These are phyloP conservation scores for Meloidogyne hapla DNA, from an alignment of 1,140 invertebrate genomes.

Conservation along the genomic window DNA sequence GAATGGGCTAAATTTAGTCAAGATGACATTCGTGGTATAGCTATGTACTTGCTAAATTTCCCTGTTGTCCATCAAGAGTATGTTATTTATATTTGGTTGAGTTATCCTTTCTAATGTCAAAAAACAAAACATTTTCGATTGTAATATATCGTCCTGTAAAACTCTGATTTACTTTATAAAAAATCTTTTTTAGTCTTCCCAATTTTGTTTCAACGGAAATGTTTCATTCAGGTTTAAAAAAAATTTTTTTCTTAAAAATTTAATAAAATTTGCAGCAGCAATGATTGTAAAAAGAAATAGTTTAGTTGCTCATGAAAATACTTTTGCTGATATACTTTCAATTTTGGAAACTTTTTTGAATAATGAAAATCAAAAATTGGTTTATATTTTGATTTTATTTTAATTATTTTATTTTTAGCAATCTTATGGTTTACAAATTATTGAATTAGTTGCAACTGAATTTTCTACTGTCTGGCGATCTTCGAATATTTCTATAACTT, in stretches of 20 bases:
- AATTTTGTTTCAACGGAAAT: constrained; percentile 35
- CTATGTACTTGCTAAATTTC: constrained; percentile 30
- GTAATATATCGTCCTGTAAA: neutral
- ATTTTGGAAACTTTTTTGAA: constrained; percentile 21
- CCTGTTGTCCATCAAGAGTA: constrained; percentile 28
- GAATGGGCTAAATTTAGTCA: constrained; percentile 24
- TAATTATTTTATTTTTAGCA: constrained; percentile 22
- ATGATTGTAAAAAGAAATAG: constrained; percentile 25
- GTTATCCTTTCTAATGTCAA: too few species aligned
- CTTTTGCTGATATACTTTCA: constrained; percentile 15
- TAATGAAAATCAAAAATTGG: constrained; percentile 29
- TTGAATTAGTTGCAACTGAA: constrained; percentile 34
- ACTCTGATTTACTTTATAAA: neutral
- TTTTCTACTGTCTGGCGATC: constrained; percentile 31
- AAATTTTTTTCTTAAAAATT: neutral
- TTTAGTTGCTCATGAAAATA: constrained; percentile 12
- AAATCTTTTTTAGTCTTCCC: constrained; percentile 21
- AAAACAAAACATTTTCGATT: neutral
- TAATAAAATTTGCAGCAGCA: neutral
- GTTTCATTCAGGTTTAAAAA: constrained; percentile 25
- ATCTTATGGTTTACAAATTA: constrained; percentile 33
- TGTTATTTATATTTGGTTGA: neutral
- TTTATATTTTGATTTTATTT: neutral
- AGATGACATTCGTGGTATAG: constrained; percentile 33
- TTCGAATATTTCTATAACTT: constrained; percentile 30